Evolutionary conservation across 2,113 vertebrate genomes (phyloP).

Genomic region (Crotalus helleri): DNA sequence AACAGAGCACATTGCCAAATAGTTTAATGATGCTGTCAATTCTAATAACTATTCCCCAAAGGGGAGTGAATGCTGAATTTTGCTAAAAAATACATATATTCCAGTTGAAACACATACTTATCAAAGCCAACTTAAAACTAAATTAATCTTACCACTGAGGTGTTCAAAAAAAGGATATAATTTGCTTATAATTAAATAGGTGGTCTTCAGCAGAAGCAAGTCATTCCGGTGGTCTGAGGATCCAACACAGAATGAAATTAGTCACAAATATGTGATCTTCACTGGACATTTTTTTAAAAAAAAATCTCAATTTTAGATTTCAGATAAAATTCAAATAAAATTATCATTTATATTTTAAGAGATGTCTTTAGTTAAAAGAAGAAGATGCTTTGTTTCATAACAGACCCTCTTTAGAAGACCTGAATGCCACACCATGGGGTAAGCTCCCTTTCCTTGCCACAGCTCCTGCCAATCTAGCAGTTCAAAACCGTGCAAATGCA

Average conservation of each 20-base stretch:
- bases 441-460: background rate
- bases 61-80: fast-evolving
- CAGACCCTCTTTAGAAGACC: background rate
- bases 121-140: constrained; percentile 11
- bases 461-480: no score
- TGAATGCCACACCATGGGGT: background rate
- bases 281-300: no score
- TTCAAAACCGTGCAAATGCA: no score
- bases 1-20: background rate
- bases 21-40: background rate
- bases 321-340: background rate
- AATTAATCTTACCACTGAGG: background rate
- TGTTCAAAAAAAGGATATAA: background rate
- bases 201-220: background rate
- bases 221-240: background rate
- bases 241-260: background rate
- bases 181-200: background rate
- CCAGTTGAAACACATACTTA: background rate
- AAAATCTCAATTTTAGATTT: background rate
- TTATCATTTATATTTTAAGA: background rate
- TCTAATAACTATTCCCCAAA: background rate
- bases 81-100: background rate
- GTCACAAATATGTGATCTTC: background rate
- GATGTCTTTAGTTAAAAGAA: background rate
- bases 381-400: background rate